phyloP scores from a whole-genome alignment of 2,888 invertebrate species.

The Isotomurus palustris region DNA sequence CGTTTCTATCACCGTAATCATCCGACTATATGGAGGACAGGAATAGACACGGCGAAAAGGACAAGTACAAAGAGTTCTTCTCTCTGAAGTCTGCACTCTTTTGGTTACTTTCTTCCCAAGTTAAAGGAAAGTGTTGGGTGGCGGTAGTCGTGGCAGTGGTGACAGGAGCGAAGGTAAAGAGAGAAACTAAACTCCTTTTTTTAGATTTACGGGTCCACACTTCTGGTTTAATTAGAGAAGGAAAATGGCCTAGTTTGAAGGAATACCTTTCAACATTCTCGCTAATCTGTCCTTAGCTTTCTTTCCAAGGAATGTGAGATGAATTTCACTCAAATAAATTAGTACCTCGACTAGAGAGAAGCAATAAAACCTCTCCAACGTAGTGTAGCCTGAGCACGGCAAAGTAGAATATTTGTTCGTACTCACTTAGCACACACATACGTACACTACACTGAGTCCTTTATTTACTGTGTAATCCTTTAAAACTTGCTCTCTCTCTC shows the following conservation, averaged over 20 bases:
- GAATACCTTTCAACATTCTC: background rate
- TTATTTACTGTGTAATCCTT: no score
- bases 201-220: conserved; percentile 12
- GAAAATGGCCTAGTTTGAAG: background rate
- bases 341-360: background rate
- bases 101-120: no score
- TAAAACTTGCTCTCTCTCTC: no score
- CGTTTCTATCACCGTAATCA: no score
- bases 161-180: conserved; percentile 19
- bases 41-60: no score
- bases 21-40: no score
- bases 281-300: no score
- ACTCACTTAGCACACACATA: background rate
- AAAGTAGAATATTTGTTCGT: background rate
- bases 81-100: no score
- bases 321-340: no score
- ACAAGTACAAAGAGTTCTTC: no score
- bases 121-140: background rate
- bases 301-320: no score
- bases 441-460: no score
- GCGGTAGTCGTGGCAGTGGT: conserved; percentile 5
- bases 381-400: background rate
- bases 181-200: conserved; percentile 6
- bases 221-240: conserved; percentile 12
- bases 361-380: background rate